Conservation (phyloP, 2,113 vertebrate genomes). For the Antechinus stuartii region DNA sequence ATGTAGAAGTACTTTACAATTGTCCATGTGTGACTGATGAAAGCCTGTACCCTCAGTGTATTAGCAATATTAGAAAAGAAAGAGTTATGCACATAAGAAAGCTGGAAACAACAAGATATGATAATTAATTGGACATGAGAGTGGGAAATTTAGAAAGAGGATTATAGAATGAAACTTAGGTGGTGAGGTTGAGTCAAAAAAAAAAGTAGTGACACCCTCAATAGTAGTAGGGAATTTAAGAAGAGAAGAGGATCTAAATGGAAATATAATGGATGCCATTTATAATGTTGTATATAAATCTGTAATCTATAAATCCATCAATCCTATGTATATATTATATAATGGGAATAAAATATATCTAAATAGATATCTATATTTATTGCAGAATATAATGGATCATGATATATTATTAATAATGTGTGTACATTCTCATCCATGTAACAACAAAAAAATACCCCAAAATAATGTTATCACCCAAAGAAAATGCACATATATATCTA, state of each 20-base stretch:
- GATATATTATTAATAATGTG: background rate
- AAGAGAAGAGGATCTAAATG: background rate
- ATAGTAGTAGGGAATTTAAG: background rate
- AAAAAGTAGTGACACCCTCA: background rate
- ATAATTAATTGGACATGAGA: background rate
- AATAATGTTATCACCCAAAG: background rate
- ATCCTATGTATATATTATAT: background rate
- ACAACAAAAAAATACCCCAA: background rate
- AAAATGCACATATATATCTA: background rate
- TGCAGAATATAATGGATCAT: background rate
- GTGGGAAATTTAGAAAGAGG: background rate
- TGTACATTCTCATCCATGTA: background rate
- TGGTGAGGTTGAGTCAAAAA: background rate
- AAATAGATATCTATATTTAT: accelerated
- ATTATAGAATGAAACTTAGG: background rate
- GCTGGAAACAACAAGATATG: background rate
- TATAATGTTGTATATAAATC: background rate
- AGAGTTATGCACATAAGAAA: background rate
- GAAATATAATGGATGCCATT: background rate
- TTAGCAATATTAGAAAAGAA: background rate
- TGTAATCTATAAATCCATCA: too few species aligned
- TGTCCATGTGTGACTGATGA: background rate
- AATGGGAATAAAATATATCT: background rate
- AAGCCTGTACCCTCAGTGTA: background rate
- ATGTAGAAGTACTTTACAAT: background rate